Conservation (phyloP, 2,888 invertebrate genomes). For the Cylloceria caligata region DNA sequence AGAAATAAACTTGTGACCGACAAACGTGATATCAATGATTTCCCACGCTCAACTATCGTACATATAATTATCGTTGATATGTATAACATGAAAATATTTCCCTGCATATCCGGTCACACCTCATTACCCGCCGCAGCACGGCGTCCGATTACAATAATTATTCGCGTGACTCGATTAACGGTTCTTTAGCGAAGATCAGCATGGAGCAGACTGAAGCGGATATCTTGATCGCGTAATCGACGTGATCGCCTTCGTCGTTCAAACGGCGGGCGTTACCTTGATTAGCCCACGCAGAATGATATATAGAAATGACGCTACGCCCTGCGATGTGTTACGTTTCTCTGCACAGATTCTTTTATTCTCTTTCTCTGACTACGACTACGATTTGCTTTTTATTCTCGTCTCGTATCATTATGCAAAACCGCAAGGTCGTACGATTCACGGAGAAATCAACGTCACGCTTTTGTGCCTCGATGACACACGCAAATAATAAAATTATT, state of each 20-base stretch:
- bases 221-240: conserved; percentile 63
- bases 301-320: conserved; percentile 50
- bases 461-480: conserved; percentile 54
- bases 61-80: conserved; percentile 53
- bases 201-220: conserved; percentile 10
- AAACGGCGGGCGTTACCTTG: conserved; percentile 53
- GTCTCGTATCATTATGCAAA: conserved; percentile 39
- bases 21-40: conserved; percentile 55
- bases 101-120: conserved; percentile 69
- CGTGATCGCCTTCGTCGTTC: conserved; percentile 45
- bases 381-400: conserved; percentile 18
- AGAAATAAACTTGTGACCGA: conserved; percentile 40
- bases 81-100: conserved; percentile 59
- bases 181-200: conserved; percentile 43
- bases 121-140: conserved; percentile 58
- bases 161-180: conserved; percentile 66
- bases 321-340: conserved; percentile 61
- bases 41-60: conserved; percentile 68
- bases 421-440: conserved; percentile 61
- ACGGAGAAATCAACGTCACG: conserved; percentile 52
- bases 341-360: conserved; percentile 37
- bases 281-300: conserved; percentile 66
- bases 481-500: conserved; percentile 36
- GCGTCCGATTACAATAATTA: conserved; percentile 63
- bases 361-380: conserved; percentile 31